Evolutionary conservation across 2,888 invertebrate genomes (phyloP), one percentile per base, ranked within the genome.

Genomic region (Campoplex capitator): DNA sequence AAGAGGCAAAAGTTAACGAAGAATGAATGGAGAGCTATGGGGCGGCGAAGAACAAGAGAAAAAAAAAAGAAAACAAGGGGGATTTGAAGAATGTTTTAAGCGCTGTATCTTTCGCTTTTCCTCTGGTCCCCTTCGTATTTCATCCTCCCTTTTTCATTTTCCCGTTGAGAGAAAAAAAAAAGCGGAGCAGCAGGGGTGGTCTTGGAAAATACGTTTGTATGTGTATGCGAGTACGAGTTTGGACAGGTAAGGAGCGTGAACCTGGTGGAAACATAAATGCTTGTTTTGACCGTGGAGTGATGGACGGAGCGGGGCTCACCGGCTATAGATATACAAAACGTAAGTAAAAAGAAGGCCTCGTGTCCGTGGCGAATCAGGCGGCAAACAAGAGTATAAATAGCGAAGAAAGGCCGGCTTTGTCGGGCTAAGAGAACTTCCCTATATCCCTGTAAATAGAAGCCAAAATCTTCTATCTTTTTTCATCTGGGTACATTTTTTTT

Each of bases 321-420:
- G 51, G 73, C 42, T 38, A 42, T 38, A 68, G 51, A 32, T 78
- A 67, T 67, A 65, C 18, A 23, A 28, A 71, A 51, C 23, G 62
- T 28, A 65, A 8, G 18, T 32, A 82, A 54, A 82, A 45, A 58
- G 32, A 28, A 71, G 16, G 23, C 54, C 71, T 74, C 70, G 79
- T 73, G 86, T 83, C 91, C 92, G 92, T 93, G 91, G 91, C 93
- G 92, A 93, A 93, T 93, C 91, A 92, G 89, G 90, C 89, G 91
- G 87, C 89, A 90, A 91, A 91, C 90, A 90, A 90, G 90, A 92
- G 90, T 91, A 91, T 91, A 92, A 93, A 92, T 91, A 91, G 91
- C 71, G 48, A 85, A 78, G 84, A 82, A 83, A 78, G 73, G 73
- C 74, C 79, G 62, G 62, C 79, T 67, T 71, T 56, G 51, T 62